Base-by-base conservation (phyloP, 1,140 invertebrate genomes). In the Sweltsa coloradensis region DNA sequence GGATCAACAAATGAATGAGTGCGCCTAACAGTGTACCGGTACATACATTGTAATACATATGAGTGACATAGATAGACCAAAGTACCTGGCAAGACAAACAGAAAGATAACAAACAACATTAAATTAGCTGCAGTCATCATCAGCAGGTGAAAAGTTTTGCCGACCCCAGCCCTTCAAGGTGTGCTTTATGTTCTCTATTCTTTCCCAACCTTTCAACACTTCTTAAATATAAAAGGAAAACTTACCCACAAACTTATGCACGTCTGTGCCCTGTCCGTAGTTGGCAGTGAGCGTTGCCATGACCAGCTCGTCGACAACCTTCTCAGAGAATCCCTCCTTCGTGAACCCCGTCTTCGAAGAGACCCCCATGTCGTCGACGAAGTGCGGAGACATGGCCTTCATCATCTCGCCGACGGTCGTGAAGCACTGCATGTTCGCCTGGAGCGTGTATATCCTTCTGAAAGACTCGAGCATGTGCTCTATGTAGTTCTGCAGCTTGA, bases 161-260 rank as follows among this genome's bases (percentile, higher is more conserved):
- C n/a, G n/a, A n/a, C n/a, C n/a, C n/a, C n/a, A n/a, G n/a, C n/a
- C n/a, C n/a, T n/a, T n/a, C n/a, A n/a, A n/a, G n/a, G n/a, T n/a
- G n/a, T n/a, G n/a, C n/a, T n/a, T n/a, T n/a, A n/a, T n/a, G n/a
- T n/a, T n/a, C n/a, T n/a, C n/a, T n/a, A n/a, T n/a, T n/a, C n/a
- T n/a, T n/a, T n/a, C n/a, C n/a, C n/a, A n/a, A n/a, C n/a, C n/a
- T n/a, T n/a, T n/a, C n/a, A n/a, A n/a, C n/a, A n/a, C n/a, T n/a
- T n/a, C n/a, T n/a, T n/a, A 29, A 49, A 41, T 24, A 18, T 40
- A 6, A 39, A n/a, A 26, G 26, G 44, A 26, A 7, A 23, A 57
- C 65, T 61, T 60, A 71, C 73, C 77, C 42, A 80, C 75, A 63
- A 83, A 78, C 49, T 69, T 69, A 48, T 76, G 76, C 21, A 77